These are phyloP conservation scores for Bellardia bayeri DNA, from an alignment of 2,888 invertebrate genomes.

Conservation along the genomic window DNA sequence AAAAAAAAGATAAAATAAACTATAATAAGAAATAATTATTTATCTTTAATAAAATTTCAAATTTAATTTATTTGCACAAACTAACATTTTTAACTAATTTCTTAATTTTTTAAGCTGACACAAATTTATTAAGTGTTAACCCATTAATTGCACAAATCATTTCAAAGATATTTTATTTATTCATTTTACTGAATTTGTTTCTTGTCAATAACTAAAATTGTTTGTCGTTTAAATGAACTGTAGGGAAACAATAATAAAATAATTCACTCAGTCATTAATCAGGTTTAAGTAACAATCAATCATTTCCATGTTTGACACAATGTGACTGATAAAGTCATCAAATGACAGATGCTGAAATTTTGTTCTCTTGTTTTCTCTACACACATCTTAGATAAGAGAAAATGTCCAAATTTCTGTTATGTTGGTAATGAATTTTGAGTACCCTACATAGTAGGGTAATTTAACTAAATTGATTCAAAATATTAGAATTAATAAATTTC, in stretches of 20 bases:
- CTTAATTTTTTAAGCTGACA: background rate
- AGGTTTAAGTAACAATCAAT: constrained; percentile 61
- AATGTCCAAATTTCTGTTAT: background rate
- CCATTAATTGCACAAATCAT: background rate
- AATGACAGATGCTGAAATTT: constrained; percentile 59
- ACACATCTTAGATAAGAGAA: background rate
- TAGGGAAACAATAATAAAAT: constrained; percentile 8
- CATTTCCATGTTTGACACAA: constrained; percentile 57
- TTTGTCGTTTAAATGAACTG: background rate
- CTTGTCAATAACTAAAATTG: constrained; percentile 15
- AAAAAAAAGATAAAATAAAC: too few relatives aligned
- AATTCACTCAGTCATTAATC: constrained; percentile 49
- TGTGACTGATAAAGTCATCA: constrained; percentile 61
- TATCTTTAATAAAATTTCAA: constrained; percentile 45
- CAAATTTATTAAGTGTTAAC: constrained; percentile 5
- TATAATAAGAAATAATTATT: background rate
- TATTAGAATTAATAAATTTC: too few relatives aligned
- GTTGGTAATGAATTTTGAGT: background rate
- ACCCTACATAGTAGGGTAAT: background rate
- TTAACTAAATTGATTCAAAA: too few relatives aligned
- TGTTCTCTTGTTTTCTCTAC: constrained; percentile 21
- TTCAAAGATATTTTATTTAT: background rate
- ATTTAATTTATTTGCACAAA: constrained; percentile 29
- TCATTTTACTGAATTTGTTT: background rate
- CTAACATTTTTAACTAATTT: background rate